Evolutionary conservation across 2,888 invertebrate genomes (phyloP).

Genomic region (Nezara viridula): DNA sequence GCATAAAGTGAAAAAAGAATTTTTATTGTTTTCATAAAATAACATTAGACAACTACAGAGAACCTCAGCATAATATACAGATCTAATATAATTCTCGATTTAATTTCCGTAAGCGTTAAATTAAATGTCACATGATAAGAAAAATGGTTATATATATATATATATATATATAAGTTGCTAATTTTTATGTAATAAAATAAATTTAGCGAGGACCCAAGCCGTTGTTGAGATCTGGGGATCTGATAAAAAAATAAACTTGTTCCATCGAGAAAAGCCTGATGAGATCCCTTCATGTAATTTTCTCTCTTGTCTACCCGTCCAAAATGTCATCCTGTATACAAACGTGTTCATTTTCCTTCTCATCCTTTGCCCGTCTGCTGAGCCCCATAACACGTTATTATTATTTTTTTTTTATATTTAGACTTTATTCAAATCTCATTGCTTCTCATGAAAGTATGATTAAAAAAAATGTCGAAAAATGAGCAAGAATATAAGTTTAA

Average conservation of each 20-base stretch:
- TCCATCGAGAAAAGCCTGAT: not conserved
- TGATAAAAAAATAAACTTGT: not conserved
- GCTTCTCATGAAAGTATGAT: not conserved
- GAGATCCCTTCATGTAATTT: not conserved
- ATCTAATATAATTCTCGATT: not conserved
- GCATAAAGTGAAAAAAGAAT: too few relatives aligned
- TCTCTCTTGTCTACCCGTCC: slow-evolving; percentile 4
- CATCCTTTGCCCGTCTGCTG: not conserved
- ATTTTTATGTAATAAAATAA: not conserved
- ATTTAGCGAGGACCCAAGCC: not conserved
- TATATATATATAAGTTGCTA: too few relatives aligned
- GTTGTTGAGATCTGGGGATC: not conserved
- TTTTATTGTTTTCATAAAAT: too few relatives aligned
- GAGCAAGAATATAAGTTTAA: too few relatives aligned
- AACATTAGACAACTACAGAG: too few relatives aligned
- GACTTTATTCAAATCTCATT: not conserved
- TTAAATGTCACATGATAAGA: not conserved
- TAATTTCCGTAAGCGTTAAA: not conserved
- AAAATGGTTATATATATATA: too few relatives aligned
- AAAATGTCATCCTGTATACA: not conserved
- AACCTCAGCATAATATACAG: too few relatives aligned
- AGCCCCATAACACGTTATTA: not conserved
- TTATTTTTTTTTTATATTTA: not conserved
- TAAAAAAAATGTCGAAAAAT: not conserved
- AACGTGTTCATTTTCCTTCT: slow-evolving; percentile 6